These are phyloP conservation scores for Xerus inauris DNA, from an alignment of 2,113 vertebrate species.

Conservation along the genomic window DNA sequence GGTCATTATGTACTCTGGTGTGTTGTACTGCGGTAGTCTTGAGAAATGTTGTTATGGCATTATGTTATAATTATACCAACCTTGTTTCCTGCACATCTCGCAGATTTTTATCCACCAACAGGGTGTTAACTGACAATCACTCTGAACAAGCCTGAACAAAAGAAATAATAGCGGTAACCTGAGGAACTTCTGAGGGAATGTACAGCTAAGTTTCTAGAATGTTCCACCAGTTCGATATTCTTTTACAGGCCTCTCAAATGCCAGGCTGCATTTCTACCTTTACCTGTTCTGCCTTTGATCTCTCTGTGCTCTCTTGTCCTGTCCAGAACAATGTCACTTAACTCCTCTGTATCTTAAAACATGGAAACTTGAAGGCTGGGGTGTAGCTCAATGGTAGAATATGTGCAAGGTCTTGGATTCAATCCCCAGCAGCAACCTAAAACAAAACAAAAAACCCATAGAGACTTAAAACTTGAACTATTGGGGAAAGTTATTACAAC, in stretches of 20 bases:
- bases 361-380: neutral
- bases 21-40: conserved; percentile 63
- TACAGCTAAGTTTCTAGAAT: conserved; percentile 52
- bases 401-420: neutral
- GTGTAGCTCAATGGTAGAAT: neutral
- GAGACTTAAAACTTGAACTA: conserved; percentile 22
- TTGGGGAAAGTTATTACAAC: neutral
- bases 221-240: neutral
- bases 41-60: conserved; percentile 75
- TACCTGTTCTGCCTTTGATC: conserved; percentile 34
- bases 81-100: conserved; percentile 73
- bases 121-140: conserved; percentile 72
- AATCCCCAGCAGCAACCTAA: neutral
- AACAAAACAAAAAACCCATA: neutral
- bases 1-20: conserved; percentile 72
- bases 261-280: conserved; percentile 1
- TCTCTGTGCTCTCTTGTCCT: neutral
- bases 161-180: conserved; percentile 74
- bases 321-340: conserved; percentile 10
- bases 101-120: conserved; percentile 74
- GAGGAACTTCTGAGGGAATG: conserved; percentile 67
- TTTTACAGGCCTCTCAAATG: conserved; percentile 15
- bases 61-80: conserved; percentile 75
- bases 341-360: neutral
- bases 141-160: conserved; percentile 68